Evolutionary conservation across 1,140 invertebrate species (phyloP).

Genomic region (Cardiocondyla obscurior): DNA sequence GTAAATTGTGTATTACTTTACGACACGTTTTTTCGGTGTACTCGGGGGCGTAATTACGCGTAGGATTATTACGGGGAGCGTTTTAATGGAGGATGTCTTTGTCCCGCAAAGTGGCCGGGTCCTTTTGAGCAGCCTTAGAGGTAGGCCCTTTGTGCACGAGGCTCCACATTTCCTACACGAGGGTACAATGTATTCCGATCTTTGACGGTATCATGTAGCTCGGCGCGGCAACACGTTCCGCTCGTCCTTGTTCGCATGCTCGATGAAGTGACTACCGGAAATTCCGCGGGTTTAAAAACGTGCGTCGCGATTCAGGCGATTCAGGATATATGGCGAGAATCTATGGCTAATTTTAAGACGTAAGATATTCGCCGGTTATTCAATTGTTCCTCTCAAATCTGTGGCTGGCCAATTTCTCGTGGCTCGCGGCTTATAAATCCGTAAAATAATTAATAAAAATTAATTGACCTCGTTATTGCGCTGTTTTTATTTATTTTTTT

Average conservation of each 20-base stretch:
- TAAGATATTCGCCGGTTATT: too few relatives aligned
- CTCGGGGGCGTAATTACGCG: background rate
- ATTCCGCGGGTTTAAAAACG: background rate
- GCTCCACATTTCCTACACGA: constrained; percentile 7
- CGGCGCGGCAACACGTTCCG: background rate
- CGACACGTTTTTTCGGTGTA: background rate
- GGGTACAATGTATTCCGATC: constrained; percentile 19
- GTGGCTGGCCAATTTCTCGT: too few relatives aligned
- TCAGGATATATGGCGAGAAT: too few relatives aligned
- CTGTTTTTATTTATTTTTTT: constrained; percentile 6
- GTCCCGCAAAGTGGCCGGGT: background rate
- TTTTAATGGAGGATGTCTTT: constrained; percentile 11
- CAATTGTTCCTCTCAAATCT: too few relatives aligned
- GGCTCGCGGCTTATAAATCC: too few relatives aligned
- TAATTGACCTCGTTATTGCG: background rate
- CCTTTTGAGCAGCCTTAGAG: background rate
- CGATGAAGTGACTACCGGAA: constrained; percentile 17
- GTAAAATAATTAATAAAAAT: background rate
- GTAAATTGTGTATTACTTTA: background rate
- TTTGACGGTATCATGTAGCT: constrained; percentile 17
- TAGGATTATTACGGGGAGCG: background rate
- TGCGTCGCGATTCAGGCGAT: background rate
- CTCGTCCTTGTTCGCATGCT: background rate
- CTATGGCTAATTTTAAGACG: too few relatives aligned
- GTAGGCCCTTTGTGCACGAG: constrained; percentile 18